Percentiles rank a stretch among this genome's conserved stretches.
phyloP scores from a whole-genome alignment of 92 coral and sea anemone genomes.

The Phenganax stokvisi region DNA sequence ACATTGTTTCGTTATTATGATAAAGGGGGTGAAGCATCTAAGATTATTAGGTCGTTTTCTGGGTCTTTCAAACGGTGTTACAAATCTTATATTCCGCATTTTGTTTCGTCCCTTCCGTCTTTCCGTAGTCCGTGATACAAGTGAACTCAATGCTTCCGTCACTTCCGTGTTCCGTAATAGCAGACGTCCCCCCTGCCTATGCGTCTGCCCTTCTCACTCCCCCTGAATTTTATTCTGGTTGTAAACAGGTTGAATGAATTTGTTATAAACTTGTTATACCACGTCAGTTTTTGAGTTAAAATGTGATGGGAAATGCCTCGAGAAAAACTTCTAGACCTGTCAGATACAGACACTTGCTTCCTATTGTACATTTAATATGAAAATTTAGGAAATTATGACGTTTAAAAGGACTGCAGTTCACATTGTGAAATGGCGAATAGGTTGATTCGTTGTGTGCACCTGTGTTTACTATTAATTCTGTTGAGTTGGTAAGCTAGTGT shows the following conservation, averaged over 20 bases:
- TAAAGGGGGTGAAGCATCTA: no score
- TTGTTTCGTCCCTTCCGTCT: no score
- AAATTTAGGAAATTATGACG: neutral
- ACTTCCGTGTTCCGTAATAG: neutral
- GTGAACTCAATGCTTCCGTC: no score
- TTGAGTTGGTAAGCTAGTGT: slow-evolving; percentile 11
- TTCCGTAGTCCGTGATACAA: neutral
- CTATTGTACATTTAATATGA: neutral
- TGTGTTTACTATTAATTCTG: slow-evolving; percentile 4
- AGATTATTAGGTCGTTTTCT: no score
- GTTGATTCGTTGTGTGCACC: neutral
- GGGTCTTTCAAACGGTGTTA: no score
- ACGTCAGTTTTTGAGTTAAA: slow-evolving; percentile 4
- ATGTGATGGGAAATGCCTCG: neutral
- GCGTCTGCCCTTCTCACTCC: neutral
- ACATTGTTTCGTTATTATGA: no score
- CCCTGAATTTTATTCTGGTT: slow-evolving; percentile 8
- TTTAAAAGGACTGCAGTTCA: neutral
- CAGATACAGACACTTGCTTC: neutral
- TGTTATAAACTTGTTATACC: neutral
- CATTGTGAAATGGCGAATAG: slow-evolving; percentile 29
- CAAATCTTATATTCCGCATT: no score
- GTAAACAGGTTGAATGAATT: neutral
- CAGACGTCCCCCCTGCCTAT: neutral
- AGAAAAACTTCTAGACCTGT: neutral